These are phyloP conservation scores for Chymomyza costata DNA, from an alignment of 1,140 invertebrate species.

Conservation along the genomic window DNA sequence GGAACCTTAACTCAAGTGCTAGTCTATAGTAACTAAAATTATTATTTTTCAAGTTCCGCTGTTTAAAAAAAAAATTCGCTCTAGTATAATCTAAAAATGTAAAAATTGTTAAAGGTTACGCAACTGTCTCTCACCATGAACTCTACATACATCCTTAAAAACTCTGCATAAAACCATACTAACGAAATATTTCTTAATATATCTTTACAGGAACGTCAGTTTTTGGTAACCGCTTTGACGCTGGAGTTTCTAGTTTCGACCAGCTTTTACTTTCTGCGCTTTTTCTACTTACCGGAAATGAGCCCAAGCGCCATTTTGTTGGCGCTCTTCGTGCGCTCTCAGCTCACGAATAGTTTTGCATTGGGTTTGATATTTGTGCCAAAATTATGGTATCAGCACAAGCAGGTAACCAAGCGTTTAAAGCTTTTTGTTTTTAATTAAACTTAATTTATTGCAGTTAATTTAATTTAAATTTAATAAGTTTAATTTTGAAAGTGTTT, in stretches of 20 bases:
- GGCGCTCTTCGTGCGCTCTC: slow-evolving; percentile 83
- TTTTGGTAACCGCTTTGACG: slow-evolving; percentile 85
- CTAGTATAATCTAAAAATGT: too few relatives aligned
- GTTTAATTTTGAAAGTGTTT: slow-evolving; percentile 19
- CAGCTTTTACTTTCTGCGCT: slow-evolving; percentile 81
- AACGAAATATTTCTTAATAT: not conserved
- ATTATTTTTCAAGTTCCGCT: too few relatives aligned
- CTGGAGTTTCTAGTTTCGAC: slow-evolving; percentile 85
- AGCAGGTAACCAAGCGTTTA: slow-evolving; percentile 75
- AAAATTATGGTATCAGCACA: slow-evolving; percentile 86
- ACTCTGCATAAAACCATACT: too few relatives aligned
- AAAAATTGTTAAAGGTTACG: too few relatives aligned
- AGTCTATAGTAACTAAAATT: too few relatives aligned
- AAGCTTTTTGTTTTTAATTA: slow-evolving; percentile 17
- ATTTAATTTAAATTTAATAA: slow-evolving; percentile 5
- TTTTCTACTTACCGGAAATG: slow-evolving; percentile 79
- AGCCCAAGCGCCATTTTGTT: slow-evolving; percentile 83
- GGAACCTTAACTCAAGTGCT: too few relatives aligned
- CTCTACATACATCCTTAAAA: too few relatives aligned
- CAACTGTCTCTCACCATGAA: too few relatives aligned
- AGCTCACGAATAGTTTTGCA: slow-evolving; percentile 85
- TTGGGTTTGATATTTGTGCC: slow-evolving; percentile 86
- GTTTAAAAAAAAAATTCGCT: too few relatives aligned
- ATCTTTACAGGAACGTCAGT: slow-evolving; percentile 82
- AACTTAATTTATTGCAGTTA: slow-evolving; percentile 4